phyloP scores from a whole-genome alignment of 2,888 invertebrate species.

The Allacma fusca region DNA sequence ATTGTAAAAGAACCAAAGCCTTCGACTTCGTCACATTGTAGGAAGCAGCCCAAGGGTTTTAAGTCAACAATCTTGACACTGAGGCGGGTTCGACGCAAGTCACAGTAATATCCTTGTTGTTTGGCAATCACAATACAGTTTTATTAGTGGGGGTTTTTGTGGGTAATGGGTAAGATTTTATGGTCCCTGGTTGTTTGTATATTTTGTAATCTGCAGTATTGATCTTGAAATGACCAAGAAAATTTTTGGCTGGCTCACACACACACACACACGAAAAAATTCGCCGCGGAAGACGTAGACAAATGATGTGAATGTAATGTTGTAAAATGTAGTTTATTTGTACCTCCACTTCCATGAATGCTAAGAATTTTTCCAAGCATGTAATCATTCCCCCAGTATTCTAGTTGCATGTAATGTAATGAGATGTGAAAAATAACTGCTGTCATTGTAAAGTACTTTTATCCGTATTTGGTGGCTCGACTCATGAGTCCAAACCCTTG shows the following conservation, averaged over 20 bases:
- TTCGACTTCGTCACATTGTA: too few species aligned
- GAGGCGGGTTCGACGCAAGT: not conserved
- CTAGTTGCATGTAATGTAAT: constrained; percentile 1
- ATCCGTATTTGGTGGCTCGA: constrained; percentile 36
- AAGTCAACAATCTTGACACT: not conserved
- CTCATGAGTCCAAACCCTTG: constrained; percentile 13
- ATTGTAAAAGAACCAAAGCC: too few species aligned
- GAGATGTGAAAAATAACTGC: constrained; percentile 33
- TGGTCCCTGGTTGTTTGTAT: constrained; percentile 2
- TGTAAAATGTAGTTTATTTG: constrained; percentile 18
- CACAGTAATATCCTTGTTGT: not conserved
- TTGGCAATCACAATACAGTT: constrained; percentile 9
- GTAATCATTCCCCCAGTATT: not conserved
- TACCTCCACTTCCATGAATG: not conserved
- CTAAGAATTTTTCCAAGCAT: constrained; percentile 4
- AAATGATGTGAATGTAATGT: constrained; percentile 23
- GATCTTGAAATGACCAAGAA: constrained; percentile 21
- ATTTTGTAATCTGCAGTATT: constrained; percentile 14
- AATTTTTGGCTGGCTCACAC: constrained; percentile 14
- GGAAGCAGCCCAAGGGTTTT: not conserved
- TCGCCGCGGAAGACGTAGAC: constrained; percentile 22
- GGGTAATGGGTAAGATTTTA: constrained; percentile 14
- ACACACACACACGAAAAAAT: not conserved
- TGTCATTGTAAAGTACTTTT: constrained; percentile 45
- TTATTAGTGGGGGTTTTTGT: constrained; percentile 3